Evolutionary conservation across 2,113 vertebrate species (phyloP).

Genomic region (Poicephalus meyeri): DNA sequence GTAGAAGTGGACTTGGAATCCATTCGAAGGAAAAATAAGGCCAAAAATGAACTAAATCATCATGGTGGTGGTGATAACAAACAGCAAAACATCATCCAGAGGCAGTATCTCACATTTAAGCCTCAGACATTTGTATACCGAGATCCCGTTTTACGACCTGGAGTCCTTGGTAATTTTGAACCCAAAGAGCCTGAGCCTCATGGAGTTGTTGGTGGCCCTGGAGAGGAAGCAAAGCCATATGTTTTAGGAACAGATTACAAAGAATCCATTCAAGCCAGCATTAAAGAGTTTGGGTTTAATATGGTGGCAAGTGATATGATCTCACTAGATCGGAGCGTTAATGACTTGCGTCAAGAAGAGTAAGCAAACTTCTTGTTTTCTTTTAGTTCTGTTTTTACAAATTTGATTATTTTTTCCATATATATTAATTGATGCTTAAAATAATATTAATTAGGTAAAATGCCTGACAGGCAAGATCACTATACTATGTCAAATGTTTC

Average conservation of each 20-base stretch:
- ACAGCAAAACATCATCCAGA: slow-evolving; percentile 88
- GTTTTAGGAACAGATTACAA: slow-evolving; percentile 93
- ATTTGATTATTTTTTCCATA: not conserved
- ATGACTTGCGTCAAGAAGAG: slow-evolving; percentile 94
- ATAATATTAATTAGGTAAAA: not conserved
- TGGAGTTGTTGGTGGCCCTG: slow-evolving; percentile 87
- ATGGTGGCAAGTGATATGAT: slow-evolving; percentile 99
- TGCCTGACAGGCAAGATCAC: not conserved
- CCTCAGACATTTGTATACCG: slow-evolving; percentile 85
- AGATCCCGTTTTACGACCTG: slow-evolving; percentile 84
- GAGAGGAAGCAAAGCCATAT: slow-evolving; percentile 90
- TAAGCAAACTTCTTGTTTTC: slow-evolving; percentile 78
- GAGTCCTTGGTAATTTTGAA: slow-evolving; percentile 91
- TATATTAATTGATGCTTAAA: not conserved
- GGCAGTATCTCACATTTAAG: slow-evolving; percentile 93
- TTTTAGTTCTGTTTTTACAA: not conserved
- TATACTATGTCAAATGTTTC: not conserved
- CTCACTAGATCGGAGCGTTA: slow-evolving; percentile 92
- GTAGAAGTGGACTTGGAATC: slow-evolving; percentile 96
- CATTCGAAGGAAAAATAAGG: slow-evolving; percentile 88
- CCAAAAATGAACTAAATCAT: slow-evolving; percentile 74
- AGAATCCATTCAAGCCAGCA: slow-evolving; percentile 88
- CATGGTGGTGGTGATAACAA: slow-evolving; percentile 73
- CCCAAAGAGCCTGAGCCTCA: slow-evolving; percentile 88
- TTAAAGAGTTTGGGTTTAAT: slow-evolving; percentile 99